Evolutionary conservation across 1,140 invertebrate species (phyloP), one percentile per base, ranked within the genome.

Genomic region (Brachionus rubens): DNA sequence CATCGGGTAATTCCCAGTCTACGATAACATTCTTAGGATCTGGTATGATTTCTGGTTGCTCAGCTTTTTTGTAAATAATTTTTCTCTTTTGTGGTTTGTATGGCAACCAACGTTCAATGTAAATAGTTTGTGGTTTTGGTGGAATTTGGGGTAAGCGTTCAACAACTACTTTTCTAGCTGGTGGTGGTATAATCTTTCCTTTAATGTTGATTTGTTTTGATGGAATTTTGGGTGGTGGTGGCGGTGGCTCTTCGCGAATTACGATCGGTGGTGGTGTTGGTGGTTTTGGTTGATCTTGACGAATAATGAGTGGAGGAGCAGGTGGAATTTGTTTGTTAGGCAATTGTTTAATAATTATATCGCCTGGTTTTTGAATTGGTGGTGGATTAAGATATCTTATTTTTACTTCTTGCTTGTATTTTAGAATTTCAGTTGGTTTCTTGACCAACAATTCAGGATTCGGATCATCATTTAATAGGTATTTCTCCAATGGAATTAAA

Each of bases 101-200:
- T 67, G 76, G 76, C 28, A 77, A 33, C 76, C 76, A 77, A n/a
- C 43, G 56, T 56, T 77, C 76, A 30, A 77, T 68, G 24, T 50
- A 48, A 28, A 77, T 40, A 24, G 33, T 33, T 14, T 47, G 76
- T 12, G 59, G 59, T 56, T 68, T 70, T 56, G 33, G 10, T 19
- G 76, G 76, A 12, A 52, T 36, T 10, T 54, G 12, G 21, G 59
- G 59, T 21, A 67, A 33, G n/a, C 76, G 46, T 43, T 77, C 59
- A 26, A 77, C 59, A 14, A 77, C 54, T 6, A 77, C 76, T 43
- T 47, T 56, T 40, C 76, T 59, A 43, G 59, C 40, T 43, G 59
- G 59, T 77, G 76, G 59, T 5, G 68, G 68, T 10, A 72, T 48
- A 10, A 30, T 30, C 50, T 72, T 72, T 14, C 68, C 68, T 14